A percentile compares a stretch with the other conserved stretches of the same genome.
Evolutionary conservation across 2,888 invertebrate genomes (phyloP).

Genomic region (Tricholauxania praeusta): DNA sequence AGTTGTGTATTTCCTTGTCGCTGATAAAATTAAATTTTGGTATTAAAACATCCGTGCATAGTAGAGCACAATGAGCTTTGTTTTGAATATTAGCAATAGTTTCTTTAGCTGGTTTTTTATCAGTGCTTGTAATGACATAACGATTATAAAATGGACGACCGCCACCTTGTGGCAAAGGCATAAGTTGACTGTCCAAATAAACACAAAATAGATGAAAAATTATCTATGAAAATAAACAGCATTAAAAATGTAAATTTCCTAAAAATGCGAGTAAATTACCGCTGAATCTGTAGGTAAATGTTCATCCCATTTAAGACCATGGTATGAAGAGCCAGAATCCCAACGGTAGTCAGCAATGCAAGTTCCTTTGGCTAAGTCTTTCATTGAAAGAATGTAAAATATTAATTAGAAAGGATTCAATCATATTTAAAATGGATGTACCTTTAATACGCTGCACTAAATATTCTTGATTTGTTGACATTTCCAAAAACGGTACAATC

Average conservation of each 20-base stretch:
- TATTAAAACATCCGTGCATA: constrained; percentile 62
- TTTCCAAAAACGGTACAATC: constrained; percentile 84
- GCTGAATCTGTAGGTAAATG: constrained; percentile 89
- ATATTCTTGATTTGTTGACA: constrained; percentile 88
- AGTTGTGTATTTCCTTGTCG: constrained; percentile 76
- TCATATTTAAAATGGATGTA: constrained; percentile 46
- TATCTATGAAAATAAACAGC: constrained; percentile 69
- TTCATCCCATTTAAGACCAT: constrained; percentile 84
- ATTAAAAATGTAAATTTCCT: background rate
- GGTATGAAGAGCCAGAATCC: constrained; percentile 82
- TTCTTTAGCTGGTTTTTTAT: constrained; percentile 66
- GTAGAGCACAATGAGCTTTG: constrained; percentile 66
- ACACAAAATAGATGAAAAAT: constrained; percentile 87
- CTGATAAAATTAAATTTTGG: constrained; percentile 68
- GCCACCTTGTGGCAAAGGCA: constrained; percentile 76
- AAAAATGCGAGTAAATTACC: constrained; percentile 68
- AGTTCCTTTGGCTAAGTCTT: constrained; percentile 73
- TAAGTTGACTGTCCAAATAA: constrained; percentile 86
- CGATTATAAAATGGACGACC: constrained; percentile 73
- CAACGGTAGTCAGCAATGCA: constrained; percentile 91
- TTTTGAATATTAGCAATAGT: constrained; percentile 63
- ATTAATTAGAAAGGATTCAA: background rate
- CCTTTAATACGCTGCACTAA: constrained; percentile 81
- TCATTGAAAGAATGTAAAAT: background rate
- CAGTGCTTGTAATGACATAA: constrained; percentile 67